Evolutionary conservation across 2,888 invertebrate species (phyloP).

Genomic region (Aleiodes testaceus): DNA sequence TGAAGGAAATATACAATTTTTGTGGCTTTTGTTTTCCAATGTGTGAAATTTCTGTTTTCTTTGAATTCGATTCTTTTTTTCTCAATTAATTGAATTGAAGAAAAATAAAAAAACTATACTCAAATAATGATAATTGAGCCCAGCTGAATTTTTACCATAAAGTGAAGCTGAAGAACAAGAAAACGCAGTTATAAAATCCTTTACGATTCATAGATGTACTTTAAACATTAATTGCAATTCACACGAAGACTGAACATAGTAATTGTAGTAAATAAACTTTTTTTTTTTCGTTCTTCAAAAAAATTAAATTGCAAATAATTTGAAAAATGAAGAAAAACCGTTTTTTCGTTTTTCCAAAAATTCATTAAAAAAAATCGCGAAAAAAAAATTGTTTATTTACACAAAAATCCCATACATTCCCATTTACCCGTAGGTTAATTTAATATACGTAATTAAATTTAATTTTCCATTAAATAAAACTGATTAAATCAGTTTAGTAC

Average conservation of each 20-base stretch:
- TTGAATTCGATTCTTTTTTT: neutral
- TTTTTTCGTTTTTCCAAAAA: neutral
- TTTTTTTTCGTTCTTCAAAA: conserved; percentile 9
- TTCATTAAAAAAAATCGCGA: conserved; percentile 18
- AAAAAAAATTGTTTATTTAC: conserved; percentile 35
- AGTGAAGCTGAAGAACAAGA: conserved; percentile 19
- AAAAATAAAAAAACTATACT: conserved; percentile 38
- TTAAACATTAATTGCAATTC: conserved; percentile 59
- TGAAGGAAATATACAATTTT: conserved; percentile 6
- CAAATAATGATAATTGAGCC: conserved; percentile 42
- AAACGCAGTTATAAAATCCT: conserved; percentile 17
- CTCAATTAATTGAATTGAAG: conserved; percentile 17
- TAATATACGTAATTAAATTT: conserved; percentile 56
- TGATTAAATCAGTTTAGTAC: neutral
- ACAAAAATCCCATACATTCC: conserved; percentile 57
- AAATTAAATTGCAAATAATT: neutral
- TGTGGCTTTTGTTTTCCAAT: conserved; percentile 22
- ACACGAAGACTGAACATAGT: conserved; percentile 67
- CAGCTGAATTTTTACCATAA: conserved; percentile 55
- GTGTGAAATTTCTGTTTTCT: conserved; percentile 54
- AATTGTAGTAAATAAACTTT: conserved; percentile 54
- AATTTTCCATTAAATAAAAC: conserved; percentile 29
- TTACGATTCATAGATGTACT: conserved; percentile 37
- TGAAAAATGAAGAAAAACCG: conserved; percentile 29
- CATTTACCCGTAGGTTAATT: conserved; percentile 59